Base-by-base conservation (phyloP, 2,113 vertebrate genomes). In the Pomatorhinus ruficollis region DNA sequence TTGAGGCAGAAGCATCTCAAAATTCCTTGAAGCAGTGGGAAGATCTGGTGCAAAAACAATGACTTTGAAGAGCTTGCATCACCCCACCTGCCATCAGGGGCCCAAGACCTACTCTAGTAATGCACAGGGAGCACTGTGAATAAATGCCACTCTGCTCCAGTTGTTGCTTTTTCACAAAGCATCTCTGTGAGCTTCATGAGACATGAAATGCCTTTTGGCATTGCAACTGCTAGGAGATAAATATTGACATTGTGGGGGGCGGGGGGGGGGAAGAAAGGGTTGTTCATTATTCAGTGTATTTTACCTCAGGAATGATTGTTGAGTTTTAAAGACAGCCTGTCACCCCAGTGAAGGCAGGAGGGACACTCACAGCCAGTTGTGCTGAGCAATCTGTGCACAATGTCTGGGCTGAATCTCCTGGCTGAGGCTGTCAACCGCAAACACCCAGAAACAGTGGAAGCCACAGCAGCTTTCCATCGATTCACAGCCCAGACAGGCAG, bases 351-450 rank as follows among this genome's bases (percentile, higher is more conserved):
- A 54, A 37, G 40, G 66, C 50, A 93, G 54, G 27, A 83, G 42
- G 23, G 31, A 24, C 10, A 9, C 45, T 25, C 49, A 82, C 7
- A 18, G 61, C 22, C 54, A 23, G 47, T 16, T n/a, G 21, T 1
- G 3, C 31, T 37, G 83, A 86, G 31, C 42, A 31, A 59, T 35
- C 30, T 39, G 54, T 42, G 59, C n/a, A n/a, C 59, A 23, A 6
- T 0, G 1, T 18, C 52, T 52, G 76, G 50, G 22, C 21, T 0
- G 0, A 47, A 52, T 7, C 35, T 44, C 69, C 64, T 9, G 31
- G 45, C 24, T 8, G 19, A 1, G 1, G 22, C 45, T 49, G 44
- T 12, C 1, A 1, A 21, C n/a, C 0, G 0, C 56, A 37, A 40
- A 56, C 2, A 2, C 40, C 47, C 24, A 60, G 64, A 53, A 54